Evolutionary conservation across 2,888 invertebrate species (phyloP), one percentile per base, ranked within the genome.

Genomic region (Raillietiella orientalis): DNA sequence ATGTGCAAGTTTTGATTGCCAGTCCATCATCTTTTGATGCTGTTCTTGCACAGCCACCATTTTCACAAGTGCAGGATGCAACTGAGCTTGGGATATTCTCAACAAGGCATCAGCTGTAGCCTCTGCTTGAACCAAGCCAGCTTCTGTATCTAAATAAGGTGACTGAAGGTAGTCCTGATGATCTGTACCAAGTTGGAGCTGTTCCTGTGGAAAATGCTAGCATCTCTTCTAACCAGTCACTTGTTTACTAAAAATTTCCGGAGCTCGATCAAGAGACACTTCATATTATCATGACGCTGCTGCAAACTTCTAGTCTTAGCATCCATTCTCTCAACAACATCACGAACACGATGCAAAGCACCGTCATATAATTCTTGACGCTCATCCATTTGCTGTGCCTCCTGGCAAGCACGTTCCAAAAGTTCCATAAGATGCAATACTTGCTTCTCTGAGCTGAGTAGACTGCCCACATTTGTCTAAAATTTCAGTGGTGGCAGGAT

Each of bases 291-390:
- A 47, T 74, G 77, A 21, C 72, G 72, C 6, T 70, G 62, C 40
- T 71, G 69, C 37, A 77, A 71, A 43, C 71, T 58, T 6, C 66
- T 61, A 50, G 77, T 82, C 43, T 79, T 79, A 39, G 75, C 71
- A 32, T 74, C 75, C 53, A 82, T 77, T 39, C 72, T 66, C 37
- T 74, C 71, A 61, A 82, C 75, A 15, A 70, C 66, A 41, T 75
- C 74, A 33, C 71, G 58, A 3, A 77, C 72, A 44, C 69, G 70
- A 39, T 72, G 62, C 20, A 74, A 52, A 28, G 66, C 66, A 36
- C 65, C 65, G 42, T 79, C 75, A 41, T 77, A 77, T 10, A 56
- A 54, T 39, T 70, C 64, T 26, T 79, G 50, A 27, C 66, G 61
- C 10, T 50, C 48, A 44, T 74, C 72, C 23, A 72, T 59, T 32